These are phyloP conservation scores for Arctopsyche grandis DNA, from an alignment of 1,140 invertebrate species.

Conservation along the genomic window DNA sequence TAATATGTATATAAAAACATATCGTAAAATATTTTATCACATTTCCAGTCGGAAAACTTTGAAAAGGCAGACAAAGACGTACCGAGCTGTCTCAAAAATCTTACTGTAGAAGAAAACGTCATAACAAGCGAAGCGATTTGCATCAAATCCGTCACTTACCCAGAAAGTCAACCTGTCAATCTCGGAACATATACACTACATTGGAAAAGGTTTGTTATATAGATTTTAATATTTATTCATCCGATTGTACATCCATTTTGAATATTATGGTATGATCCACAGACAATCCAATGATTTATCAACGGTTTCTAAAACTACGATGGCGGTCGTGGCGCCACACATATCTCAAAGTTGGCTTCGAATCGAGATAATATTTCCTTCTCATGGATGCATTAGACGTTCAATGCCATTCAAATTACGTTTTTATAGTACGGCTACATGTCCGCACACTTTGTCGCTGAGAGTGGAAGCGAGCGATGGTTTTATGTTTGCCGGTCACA, in stretches of 20 bases:
- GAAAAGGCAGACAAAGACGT: conserved; percentile 58
- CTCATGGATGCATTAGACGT: conserved; percentile 77
- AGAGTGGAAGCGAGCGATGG: conserved; percentile 84
- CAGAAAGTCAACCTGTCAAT: conserved; percentile 68
- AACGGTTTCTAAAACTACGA: conserved; percentile 56
- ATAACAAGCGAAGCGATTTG: conserved; percentile 63
- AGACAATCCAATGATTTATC: conserved; percentile 44
- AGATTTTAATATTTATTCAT: no score
- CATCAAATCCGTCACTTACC: conserved; percentile 60
- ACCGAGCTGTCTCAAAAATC: conserved; percentile 59
- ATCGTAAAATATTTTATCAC: conserved; percentile 7
- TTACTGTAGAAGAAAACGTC: conserved; percentile 61
- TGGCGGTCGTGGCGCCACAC: conserved; percentile 67
- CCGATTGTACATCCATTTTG: conserved; percentile 37
- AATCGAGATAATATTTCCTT: conserved; percentile 77
- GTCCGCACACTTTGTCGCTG: conserved; percentile 77
- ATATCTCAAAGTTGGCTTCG: conserved; percentile 77
- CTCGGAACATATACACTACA: conserved; percentile 79
- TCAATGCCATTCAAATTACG: conserved; percentile 76
- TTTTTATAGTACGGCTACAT: conserved; percentile 77
- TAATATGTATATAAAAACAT: background rate
- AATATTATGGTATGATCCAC: background rate
- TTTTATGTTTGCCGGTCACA: conserved; percentile 92
- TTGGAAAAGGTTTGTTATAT: conserved; percentile 78
- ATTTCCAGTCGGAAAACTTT: conserved; percentile 57